Base-by-base conservation (phyloP, 2,797 vertebrate genomes). In the Acanthiza pusilla region DNA sequence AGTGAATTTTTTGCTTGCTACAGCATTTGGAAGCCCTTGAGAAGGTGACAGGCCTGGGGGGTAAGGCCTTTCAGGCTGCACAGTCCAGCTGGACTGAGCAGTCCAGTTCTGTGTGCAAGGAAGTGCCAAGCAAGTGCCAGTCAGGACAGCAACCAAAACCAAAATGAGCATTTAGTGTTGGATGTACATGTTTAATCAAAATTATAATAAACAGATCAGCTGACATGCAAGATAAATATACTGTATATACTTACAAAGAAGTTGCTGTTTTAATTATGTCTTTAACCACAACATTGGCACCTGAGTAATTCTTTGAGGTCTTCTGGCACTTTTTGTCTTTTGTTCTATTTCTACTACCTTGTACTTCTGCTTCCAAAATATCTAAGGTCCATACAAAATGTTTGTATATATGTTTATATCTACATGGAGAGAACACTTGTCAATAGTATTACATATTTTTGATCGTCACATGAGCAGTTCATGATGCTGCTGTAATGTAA, bases 401-500 rank as follows among this genome's bases (percentile, higher is more conserved):
- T 22, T 16, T 30, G 1, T 18, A 30, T 43, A 50, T 22, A 8
- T 29, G 16, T n/a, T 1, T 16, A n/a, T 45, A 32, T 58, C 30
- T 30, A 12, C 2, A 26, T 0, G 21, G 19, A 40, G 5, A 73
- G 16, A 40, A 23, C 17, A 42, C 22, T 30, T 21, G 4, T 54
- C 14, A 19, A 16, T 17, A 4, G 4, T 26, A 18, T 45, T 47
- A 16, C 1, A 14, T 19, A n/a, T 45, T 45, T 36, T 20, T 3
- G 2, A 42, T 13, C n/a, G n/a, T n/a, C n/a, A n/a, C n/a, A 26
- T 15, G 22, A 54, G 32, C 15, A 48, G 25, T 20, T 21, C 27
- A 14, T 1, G 1, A 26, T 15, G 47, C 23, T 29, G 32, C 29
- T 3, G 1, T 21, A 26, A 47, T 30, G 22, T 23, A 18, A 58